phyloP scores from a whole-genome alignment of 1,140 invertebrate species.

The Sinonovacula constricta region DNA sequence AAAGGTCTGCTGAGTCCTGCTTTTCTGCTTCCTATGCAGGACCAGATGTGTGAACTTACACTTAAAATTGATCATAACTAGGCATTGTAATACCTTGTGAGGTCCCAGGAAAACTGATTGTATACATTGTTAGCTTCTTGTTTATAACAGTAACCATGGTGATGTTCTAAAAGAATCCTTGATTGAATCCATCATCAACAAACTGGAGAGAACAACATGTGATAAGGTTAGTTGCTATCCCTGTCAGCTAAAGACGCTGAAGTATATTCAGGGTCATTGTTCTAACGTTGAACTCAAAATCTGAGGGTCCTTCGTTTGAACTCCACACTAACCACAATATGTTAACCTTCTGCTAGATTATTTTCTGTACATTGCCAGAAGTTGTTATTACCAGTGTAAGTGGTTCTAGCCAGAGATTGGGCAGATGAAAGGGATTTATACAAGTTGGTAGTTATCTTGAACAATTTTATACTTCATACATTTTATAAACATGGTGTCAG shows the following conservation, averaged over 20 bases:
- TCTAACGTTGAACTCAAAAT: not conserved
- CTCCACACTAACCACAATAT: too few species aligned
- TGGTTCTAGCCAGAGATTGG: too few species aligned
- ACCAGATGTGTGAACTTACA: not conserved
- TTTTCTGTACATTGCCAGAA: not conserved
- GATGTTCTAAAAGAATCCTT: conserved; percentile 46
- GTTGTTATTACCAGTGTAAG: not conserved
- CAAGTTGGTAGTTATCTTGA: too few species aligned
- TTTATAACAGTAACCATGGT: conserved; percentile 14
- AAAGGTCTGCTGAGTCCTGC: not conserved
- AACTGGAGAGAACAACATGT: conserved; percentile 26
- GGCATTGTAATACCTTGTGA: too few species aligned
- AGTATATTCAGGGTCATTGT: not conserved
- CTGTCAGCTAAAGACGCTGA: not conserved
- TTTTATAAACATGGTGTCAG: too few species aligned
- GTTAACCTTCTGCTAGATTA: too few species aligned
- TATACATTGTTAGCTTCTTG: not conserved
- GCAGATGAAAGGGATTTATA: too few species aligned
- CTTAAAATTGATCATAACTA: not conserved
- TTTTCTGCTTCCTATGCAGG: not conserved
- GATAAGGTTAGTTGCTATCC: conserved; percentile 24
- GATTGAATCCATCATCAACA: conserved; percentile 48
- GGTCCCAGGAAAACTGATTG: too few species aligned
- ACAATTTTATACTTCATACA: too few species aligned
- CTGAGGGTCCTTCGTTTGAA: too few species aligned